These are phyloP conservation scores for Brachyrhaphis roseni DNA, from an alignment of 2,797 vertebrate genomes.

Conservation along the genomic window DNA sequence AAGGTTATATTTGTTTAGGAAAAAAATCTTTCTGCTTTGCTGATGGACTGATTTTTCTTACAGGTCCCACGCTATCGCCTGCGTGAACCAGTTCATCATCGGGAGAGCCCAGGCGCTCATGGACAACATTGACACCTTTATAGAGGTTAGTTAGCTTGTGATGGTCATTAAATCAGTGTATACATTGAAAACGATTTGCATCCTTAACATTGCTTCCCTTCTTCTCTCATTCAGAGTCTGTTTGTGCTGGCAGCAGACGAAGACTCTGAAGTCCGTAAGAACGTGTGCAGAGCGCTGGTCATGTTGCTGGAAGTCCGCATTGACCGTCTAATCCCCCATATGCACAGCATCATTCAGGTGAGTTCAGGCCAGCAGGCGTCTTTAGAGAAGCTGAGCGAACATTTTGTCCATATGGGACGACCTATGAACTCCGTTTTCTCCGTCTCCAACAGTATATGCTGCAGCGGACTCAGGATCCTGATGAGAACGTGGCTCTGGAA, in stretches of 20 bases:
- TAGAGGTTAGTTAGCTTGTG: conserved; percentile 84
- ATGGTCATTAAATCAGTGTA: background rate
- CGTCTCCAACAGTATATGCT: conserved; percentile 88
- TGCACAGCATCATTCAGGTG: conserved; percentile 97
- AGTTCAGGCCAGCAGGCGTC: background rate
- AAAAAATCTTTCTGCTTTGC: background rate
- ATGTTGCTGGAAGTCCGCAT: conserved; percentile 95
- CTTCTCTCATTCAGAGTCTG: conserved; percentile 82
- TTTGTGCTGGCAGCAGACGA: conserved; percentile 94
- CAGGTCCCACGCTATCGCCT: conserved; percentile 94
- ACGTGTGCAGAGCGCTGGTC: conserved; percentile 92
- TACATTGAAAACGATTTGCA: no score
- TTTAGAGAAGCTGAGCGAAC: background rate
- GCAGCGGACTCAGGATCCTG: conserved; percentile 93
- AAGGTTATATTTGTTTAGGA: background rate
- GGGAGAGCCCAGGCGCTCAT: conserved; percentile 94
- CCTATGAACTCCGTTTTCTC: background rate
- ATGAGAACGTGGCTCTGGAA: conserved; percentile 94
- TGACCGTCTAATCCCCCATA: conserved; percentile 93
- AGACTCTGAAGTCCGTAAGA: conserved; percentile 94
- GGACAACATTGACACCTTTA: conserved; percentile 96
- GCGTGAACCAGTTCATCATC: conserved; percentile 97
- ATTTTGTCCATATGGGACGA: background rate
- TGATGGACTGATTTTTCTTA: background rate
- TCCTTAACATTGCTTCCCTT: background rate